phyloP scores from a whole-genome alignment of 2,113 vertebrate species.

The Anhinga anhinga region DNA sequence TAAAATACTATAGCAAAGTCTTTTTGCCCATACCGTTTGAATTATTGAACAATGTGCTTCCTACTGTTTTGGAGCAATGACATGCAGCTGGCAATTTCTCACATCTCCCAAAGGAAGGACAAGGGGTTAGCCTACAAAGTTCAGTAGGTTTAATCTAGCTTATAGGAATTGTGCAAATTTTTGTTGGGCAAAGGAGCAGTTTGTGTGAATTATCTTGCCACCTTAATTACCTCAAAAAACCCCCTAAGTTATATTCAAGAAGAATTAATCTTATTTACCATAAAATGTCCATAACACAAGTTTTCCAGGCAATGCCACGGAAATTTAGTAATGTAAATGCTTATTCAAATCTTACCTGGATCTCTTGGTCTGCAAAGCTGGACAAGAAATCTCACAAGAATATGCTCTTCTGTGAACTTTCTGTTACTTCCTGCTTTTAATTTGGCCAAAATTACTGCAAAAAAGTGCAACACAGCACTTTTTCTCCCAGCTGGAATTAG shows the following conservation, averaged over 20 bases:
- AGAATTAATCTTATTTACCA: not conserved
- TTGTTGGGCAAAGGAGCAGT: not conserved
- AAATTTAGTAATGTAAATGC: not conserved
- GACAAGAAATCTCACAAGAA: not conserved
- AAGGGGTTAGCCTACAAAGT: not conserved
- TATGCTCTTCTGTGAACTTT: constrained; percentile 11
- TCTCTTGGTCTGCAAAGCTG: not conserved
- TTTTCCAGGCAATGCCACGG: not conserved
- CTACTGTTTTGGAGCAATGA: not conserved
- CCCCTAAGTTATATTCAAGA: not conserved
- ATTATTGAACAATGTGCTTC: not conserved
- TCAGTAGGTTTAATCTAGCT: not conserved
- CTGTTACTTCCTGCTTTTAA: constrained; percentile 37
- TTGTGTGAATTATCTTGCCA: not conserved
- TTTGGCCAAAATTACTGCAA: not conserved
- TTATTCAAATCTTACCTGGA: not conserved
- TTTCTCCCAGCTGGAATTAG: constrained; percentile 21
- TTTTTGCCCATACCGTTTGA: not conserved
- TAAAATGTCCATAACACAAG: not conserved
- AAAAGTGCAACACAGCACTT: constrained; percentile 38
- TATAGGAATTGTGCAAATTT: not conserved
- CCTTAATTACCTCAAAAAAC: not conserved
- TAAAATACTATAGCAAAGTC: not conserved
- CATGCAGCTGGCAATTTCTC: not conserved
- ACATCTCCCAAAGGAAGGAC: not conserved